These are phyloP conservation scores for Tragelaphus imberbis DNA, from an alignment of 2,113 vertebrate genomes.

Conservation along the genomic window DNA sequence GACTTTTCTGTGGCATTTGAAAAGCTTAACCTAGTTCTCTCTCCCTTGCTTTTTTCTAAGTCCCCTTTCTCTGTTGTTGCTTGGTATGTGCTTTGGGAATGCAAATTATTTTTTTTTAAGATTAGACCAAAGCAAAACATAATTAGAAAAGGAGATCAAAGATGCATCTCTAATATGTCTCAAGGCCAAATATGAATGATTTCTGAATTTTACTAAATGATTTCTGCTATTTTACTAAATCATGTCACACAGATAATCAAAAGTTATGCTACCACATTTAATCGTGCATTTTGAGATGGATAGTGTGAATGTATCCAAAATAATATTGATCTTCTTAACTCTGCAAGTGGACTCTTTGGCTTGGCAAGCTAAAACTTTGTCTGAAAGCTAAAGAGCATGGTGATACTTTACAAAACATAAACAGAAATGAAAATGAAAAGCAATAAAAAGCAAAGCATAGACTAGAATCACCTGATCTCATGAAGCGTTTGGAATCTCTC, in stretches of 20 bases:
- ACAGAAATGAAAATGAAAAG: conserved; percentile 4
- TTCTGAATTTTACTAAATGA: conserved; percentile 41
- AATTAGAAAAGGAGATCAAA: conserved; percentile 72
- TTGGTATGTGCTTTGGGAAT: conserved; percentile 57
- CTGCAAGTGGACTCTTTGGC: neutral
- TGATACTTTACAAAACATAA: neutral
- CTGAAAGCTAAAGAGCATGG: neutral
- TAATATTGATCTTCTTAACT: neutral
- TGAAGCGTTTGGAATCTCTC: neutral
- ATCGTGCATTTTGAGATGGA: conserved; percentile 30
- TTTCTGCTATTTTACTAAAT: conserved; percentile 51
- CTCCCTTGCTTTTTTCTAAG: conserved; percentile 17
- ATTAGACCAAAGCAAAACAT: conserved; percentile 67
- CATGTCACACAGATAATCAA: conserved; percentile 50
- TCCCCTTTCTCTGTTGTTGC: conserved; percentile 49
- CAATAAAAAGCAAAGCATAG: neutral
- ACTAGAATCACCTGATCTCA: neutral
- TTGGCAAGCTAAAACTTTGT: neutral
- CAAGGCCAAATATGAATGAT: conserved; percentile 68
- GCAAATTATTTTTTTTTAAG: conserved; percentile 64
- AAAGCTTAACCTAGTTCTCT: conserved; percentile 21
- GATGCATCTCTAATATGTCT: conserved; percentile 61
- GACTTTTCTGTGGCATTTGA: conserved; percentile 47
- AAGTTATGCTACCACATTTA: conserved; percentile 36
- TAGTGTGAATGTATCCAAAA: conserved; percentile 6